Percentiles rank a stretch among this genome's conserved stretches.
Conservation (phyloP, 2,888 invertebrate genomes). For the Drosophila maculinotata region DNA sequence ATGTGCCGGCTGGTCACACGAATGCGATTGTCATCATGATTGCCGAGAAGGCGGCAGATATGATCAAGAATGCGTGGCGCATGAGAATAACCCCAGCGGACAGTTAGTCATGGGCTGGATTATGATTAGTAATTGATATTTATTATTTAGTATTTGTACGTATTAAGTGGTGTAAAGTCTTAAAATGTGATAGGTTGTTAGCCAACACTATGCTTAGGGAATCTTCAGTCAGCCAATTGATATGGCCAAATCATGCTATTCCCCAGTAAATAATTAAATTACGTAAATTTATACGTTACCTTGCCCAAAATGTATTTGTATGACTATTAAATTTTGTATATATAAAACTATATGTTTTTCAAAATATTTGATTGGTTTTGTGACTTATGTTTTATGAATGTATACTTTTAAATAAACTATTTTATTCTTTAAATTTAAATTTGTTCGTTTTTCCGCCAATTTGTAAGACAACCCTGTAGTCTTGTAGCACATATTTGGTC, state of each 20-base stretch:
- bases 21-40: slow-evolving; percentile 88
- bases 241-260: neutral
- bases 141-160: slow-evolving; percentile 43
- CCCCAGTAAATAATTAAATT: neutral
- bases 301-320: slow-evolving; percentile 34
- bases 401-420: rapidly evolving
- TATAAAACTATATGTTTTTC: neutral
- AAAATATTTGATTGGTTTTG: neutral
- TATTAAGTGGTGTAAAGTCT: slow-evolving; percentile 29
- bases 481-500: slow-evolving; percentile 9
- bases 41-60: slow-evolving; percentile 87
- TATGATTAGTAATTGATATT: slow-evolving; percentile 36
- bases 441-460: neutral
- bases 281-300: neutral
- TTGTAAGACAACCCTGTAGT: slow-evolving; percentile 2
- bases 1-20: slow-evolving; percentile 87
- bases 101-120: neutral
- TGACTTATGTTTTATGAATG: neutral
- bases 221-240: slow-evolving; percentile 15
- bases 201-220: neutral
- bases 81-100: slow-evolving; percentile 48
- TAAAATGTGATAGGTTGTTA: slow-evolving; percentile 56
- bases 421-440: neutral
- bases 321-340: neutral
- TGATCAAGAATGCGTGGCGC: slow-evolving; percentile 86